Evolutionary conservation across 2,888 invertebrate genomes (phyloP), one percentile per base, ranked within the genome.

Genomic region (Xanthorhoe spadicearia): DNA sequence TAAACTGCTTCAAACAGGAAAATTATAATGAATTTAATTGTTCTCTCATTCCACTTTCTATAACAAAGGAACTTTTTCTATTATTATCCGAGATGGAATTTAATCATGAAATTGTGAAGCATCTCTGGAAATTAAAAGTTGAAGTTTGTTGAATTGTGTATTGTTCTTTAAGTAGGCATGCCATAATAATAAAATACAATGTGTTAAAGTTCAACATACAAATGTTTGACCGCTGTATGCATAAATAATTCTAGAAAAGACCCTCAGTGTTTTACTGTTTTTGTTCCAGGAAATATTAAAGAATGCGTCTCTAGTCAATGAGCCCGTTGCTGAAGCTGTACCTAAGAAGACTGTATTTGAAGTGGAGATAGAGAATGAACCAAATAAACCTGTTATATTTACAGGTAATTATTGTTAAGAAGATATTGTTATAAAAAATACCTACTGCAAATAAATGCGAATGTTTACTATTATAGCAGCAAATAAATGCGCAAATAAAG

Each of bases 261-360:
- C 15, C 15, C 2, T 48, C 1, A 3, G 5, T 0, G 15, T 17
- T 53, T 23, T 7, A 18, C 28, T 43, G 9, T 54, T 66, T 62
- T 61, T 58, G 66, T 82, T 85, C 69, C 71, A 90, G 90, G 85
- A 84, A 69, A 67, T 77, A 60, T 70, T 82, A 61, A 88, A 82
- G 66, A 90, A 89, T 81, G 73, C 78, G 60, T 84, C 88, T 79
- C 86, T 88, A 85, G 85, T 88, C 85, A 86, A 76, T 74, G 88
- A 86, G 59, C 79, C 78, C 53, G 75, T 68, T 51, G 75, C 73
- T 13, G 79, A 80, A 53, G 62, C 53, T 38, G 61, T 59, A 64
- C 72, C 77, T 13, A 82, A 82, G 62, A 86, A 88, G 74, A 69
- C 74, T 69, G 77, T 75, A 52, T 70, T 77, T 52, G 85, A 87